A percentile compares a stretch with the other conserved stretches of the same genome.
Evolutionary conservation across 2,797 vertebrate genomes (phyloP).

Genomic region (Lates japonicus): DNA sequence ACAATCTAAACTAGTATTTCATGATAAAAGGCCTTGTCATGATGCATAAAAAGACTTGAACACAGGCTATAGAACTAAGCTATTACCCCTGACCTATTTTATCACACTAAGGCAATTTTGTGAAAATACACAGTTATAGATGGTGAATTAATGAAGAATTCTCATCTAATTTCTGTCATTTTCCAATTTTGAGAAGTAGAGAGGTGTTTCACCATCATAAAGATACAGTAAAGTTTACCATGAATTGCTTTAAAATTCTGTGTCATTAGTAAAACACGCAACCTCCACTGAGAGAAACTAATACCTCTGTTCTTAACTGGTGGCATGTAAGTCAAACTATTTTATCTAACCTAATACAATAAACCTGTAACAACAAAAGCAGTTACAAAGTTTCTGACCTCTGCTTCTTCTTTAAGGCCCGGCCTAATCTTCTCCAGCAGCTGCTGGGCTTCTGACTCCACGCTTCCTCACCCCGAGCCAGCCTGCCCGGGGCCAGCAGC

Average conservation of each 20-base stretch:
- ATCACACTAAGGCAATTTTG: not conserved
- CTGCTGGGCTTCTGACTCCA: constrained; percentile 97
- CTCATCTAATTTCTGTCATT: not conserved
- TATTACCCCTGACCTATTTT: not conserved
- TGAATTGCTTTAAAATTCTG: not conserved
- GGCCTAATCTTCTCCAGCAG: constrained; percentile 96
- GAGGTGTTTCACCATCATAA: not conserved
- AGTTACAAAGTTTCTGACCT: constrained; percentile 85
- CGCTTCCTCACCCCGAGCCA: constrained; percentile 96
- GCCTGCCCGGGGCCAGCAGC: constrained; percentile 95
- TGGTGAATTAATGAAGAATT: not conserved
- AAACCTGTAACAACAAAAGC: not conserved
- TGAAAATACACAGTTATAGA: not conserved
- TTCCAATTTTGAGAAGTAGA: not conserved
- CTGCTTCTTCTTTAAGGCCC: constrained; percentile 96
- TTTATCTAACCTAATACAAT: not conserved
- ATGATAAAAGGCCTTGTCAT: not conserved
- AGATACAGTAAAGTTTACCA: not conserved
- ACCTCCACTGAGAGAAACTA: not conserved
- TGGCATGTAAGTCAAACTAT: not conserved
- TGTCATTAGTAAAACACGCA: not conserved
- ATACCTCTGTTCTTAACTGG: not conserved
- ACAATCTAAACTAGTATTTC: not conserved
- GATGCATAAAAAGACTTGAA: not conserved
- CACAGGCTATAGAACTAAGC: not conserved